Base-by-base conservation (phyloP, 2,888 invertebrate genomes). In the Bombyx huttoni region DNA sequence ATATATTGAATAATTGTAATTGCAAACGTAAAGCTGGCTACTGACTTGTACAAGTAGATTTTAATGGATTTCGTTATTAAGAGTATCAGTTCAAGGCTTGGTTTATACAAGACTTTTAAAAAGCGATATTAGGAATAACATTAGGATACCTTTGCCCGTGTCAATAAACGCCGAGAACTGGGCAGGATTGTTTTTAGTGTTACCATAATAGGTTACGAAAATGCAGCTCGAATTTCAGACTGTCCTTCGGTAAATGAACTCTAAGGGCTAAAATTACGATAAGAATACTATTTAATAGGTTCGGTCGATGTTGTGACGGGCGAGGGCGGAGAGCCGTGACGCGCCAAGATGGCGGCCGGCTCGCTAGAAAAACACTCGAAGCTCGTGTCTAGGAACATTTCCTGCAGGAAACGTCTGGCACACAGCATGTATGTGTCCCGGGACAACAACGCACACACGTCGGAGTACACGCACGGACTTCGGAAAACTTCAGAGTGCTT, bases 401-500 rank as follows among this genome's bases (percentile, higher is more conserved):
- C 98, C 76, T 98, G 98, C 35, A 98, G 88, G 78, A 98, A 96
- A 53, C 97, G 91, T 10, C 98, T 90, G 3, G 96, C 93, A 56
- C 92, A 91, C 69, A 97, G 88, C 69, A 96, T 92, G 79, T 96
- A 97, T 48, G 94, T 93, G 74, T 93, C 94, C 52, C 92, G 91
- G 0, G 94, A 92, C 53, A 98, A 86, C 53, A 95, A 89, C 56
- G 92, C 92, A 74, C 95, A 94, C 12, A 97, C 93, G 78, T 98
- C 98, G 0, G 97, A 97, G 85, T 97, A 98, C 13, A 98, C 90
- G 79, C 98, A 98, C 54, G 95, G 89, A 72, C 96, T 96, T 81
- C 95, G 92, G 81, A 94, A 94, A 57, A 91, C 86, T 40, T 91
- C 90, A 3, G 94, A 92, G 77, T 93, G 90, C 46, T 91, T 91